Conservation (phyloP, 2,797 vertebrate species). For the Alcedo atthis region DNA sequence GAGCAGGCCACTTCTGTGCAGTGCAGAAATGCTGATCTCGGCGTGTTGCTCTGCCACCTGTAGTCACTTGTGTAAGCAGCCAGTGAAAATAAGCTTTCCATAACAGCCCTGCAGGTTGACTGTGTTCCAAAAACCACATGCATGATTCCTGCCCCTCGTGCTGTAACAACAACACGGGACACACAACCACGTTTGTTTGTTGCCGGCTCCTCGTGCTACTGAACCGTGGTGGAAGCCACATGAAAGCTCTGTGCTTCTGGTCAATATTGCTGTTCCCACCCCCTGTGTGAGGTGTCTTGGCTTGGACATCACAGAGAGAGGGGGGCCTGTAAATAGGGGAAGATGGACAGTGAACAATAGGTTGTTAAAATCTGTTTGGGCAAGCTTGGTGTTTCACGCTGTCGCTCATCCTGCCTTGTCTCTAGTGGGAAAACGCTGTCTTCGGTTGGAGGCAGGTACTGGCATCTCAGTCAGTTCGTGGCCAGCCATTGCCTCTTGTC, state of each 20-base stretch:
- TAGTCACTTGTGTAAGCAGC: conserved; percentile 53
- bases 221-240: conserved; percentile 35
- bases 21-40: conserved; percentile 52
- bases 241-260: conserved; percentile 43
- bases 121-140: conserved; percentile 25
- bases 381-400: neutral
- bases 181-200: conserved; percentile 47
- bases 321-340: neutral
- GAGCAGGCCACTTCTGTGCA: conserved; percentile 10
- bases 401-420: neutral
- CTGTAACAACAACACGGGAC: conserved; percentile 46
- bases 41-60: conserved; percentile 52
- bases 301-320: neutral
- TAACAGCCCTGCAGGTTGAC: conserved; percentile 40
- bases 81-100: conserved; percentile 58
- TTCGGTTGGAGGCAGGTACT: neutral
- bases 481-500: neutral
- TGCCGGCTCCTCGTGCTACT: conserved; percentile 56
- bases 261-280: conserved; percentile 58
- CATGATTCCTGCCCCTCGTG: conserved; percentile 62
- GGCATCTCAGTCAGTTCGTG: neutral
- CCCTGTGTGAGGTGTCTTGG: conserved; percentile 1
- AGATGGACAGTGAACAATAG: neutral
- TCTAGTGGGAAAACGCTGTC: neutral
- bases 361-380: neutral